Evolutionary conservation across 1,140 invertebrate genomes (phyloP).

Genomic region (Zaprionus camerounensis): DNA sequence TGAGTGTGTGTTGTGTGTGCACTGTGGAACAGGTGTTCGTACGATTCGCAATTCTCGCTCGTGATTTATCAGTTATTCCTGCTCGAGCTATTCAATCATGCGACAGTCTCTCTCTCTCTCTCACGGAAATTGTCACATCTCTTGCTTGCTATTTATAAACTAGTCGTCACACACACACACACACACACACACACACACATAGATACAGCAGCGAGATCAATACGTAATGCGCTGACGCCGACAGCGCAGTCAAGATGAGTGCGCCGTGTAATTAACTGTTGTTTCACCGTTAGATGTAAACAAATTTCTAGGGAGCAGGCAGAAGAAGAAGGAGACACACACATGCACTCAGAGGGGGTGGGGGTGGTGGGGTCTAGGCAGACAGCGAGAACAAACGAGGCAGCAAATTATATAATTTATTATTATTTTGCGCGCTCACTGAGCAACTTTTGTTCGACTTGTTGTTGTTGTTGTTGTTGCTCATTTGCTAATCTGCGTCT

Average conservation of each 20-base stretch:
- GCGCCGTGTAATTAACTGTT: slow-evolving; percentile 38
- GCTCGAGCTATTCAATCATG: slow-evolving; percentile 42
- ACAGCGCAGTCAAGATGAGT: slow-evolving; percentile 2
- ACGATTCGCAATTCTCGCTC: neutral
- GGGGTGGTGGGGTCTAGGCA: slow-evolving; percentile 15
- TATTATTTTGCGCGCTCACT: slow-evolving; percentile 51
- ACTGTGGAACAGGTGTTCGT: slow-evolving; percentile 25
- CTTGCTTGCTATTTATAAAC: slow-evolving; percentile 63
- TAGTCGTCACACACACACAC: slow-evolving; percentile 41
- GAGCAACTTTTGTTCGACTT: slow-evolving; percentile 22
- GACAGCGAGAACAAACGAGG: slow-evolving; percentile 36
- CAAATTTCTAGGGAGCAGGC: slow-evolving; percentile 15
- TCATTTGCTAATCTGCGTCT: slow-evolving; percentile 57
- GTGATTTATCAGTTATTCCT: slow-evolving; percentile 45
- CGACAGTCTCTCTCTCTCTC: neutral
- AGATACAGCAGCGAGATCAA: neutral
- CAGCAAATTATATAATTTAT: slow-evolving; percentile 78
- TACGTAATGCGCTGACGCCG: slow-evolving; percentile 64
- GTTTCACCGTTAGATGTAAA: slow-evolving; percentile 40
- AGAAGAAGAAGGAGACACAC: neutral
- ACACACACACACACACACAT: slow-evolving; percentile 12
- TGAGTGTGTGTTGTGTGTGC: neutral
- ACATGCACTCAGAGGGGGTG: neutral
- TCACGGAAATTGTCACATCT: slow-evolving; percentile 46
- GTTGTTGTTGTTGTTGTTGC: slow-evolving; percentile 32